A percentile compares a stretch with the other conserved stretches of the same genome.
Conservation (phyloP, 2,888 invertebrate genomes). For the Antitype chi region DNA sequence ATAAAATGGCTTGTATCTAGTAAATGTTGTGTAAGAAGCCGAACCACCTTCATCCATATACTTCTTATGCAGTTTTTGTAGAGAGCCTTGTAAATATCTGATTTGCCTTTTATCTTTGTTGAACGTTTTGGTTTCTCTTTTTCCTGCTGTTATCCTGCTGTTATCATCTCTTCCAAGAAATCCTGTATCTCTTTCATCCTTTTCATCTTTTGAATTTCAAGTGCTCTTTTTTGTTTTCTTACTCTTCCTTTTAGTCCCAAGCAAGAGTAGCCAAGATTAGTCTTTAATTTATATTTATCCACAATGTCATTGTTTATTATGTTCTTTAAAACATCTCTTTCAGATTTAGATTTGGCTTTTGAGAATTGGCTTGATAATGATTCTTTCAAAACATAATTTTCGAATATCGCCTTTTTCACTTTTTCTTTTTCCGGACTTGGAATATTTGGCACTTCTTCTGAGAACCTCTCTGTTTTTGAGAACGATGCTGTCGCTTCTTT, state of each 20-base stretch:
- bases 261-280: neutral
- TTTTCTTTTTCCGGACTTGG: conserved; percentile 14
- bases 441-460: conserved; percentile 18
- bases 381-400: conserved; percentile 13
- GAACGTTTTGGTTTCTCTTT: conserved; percentile 26
- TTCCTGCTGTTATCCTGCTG: conserved; percentile 26
- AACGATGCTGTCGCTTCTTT: conserved; percentile 20
- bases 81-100: conserved; percentile 13
- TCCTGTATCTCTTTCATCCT: conserved; percentile 5
- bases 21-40: neutral
- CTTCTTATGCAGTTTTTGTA: conserved; percentile 1
- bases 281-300: neutral
- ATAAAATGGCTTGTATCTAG: too few relatives aligned
- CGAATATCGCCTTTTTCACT: conserved; percentile 18
- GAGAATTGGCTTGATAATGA: neutral
- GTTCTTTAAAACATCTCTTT: neutral
- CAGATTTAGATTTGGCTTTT: neutral
- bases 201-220: neutral
- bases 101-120: conserved; percentile 28
- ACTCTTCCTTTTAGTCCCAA: conserved; percentile 20
- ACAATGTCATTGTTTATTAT: neutral
- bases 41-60: conserved; percentile 3
- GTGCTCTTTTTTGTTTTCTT: conserved; percentile 13
- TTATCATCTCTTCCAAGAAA: conserved; percentile 6
- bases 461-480: conserved; percentile 19